Conservation (phyloP, 2,888 invertebrate species). For the Eilema caniola region DNA sequence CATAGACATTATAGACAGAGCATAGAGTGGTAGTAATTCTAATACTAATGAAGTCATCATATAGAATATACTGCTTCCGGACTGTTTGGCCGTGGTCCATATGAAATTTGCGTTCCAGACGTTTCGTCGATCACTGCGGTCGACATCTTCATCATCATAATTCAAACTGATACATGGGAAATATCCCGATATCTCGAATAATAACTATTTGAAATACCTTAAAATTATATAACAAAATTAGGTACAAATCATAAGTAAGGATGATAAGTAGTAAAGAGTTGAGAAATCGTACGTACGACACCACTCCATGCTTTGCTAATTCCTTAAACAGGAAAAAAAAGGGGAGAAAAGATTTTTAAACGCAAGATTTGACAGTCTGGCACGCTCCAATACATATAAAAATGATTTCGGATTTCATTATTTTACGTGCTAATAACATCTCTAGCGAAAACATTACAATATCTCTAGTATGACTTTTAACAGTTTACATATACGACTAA, state of each 20-base stretch:
- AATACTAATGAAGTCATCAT: no score
- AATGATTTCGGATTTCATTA: background rate
- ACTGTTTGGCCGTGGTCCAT: no score
- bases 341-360: background rate
- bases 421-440: background rate
- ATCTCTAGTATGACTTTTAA: background rate
- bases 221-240: no score
- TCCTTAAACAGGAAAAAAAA: background rate
- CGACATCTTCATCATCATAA: no score
- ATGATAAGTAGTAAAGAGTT: background rate
- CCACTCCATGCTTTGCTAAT: background rate
- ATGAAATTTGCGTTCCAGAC: no score
- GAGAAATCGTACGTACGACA: background rate
- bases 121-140: no score
- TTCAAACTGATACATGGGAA: no score
- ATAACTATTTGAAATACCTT: no score
- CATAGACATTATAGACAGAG: no score
- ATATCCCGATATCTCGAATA: no score
- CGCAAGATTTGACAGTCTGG: background rate
- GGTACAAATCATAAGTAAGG: background rate
- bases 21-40: no score
- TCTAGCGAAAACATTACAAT: background rate
- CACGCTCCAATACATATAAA: constrained; percentile 1
- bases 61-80: no score
- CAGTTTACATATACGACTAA: background rate